These are phyloP conservation scores for Druon quercuslanigerum DNA, from an alignment of 1,140 invertebrate genomes.

Conservation along the genomic window DNA sequence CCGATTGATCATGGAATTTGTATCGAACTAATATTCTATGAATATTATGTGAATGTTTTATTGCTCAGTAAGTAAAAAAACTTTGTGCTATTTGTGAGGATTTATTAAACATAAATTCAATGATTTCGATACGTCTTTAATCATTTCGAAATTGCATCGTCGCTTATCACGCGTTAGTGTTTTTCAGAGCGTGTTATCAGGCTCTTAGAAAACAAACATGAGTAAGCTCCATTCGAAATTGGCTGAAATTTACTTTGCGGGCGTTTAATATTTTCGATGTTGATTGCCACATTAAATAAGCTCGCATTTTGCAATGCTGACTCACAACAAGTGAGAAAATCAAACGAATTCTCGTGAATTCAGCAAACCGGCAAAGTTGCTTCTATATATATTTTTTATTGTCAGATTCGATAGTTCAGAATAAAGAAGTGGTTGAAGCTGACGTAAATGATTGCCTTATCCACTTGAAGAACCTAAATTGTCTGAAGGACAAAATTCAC, in stretches of 20 bases:
- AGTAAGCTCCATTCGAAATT: not conserved
- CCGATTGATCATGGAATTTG: constrained; percentile 10
- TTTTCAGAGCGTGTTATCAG: constrained; percentile 39
- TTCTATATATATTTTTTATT: no score
- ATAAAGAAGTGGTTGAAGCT: no score
- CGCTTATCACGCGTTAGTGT: constrained; percentile 29
- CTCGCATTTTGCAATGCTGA: not conserved
- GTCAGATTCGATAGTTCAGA: no score
- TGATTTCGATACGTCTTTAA: not conserved
- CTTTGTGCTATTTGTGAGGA: not conserved
- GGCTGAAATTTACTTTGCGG: not conserved
- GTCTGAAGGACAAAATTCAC: no score
- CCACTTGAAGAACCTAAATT: no score
- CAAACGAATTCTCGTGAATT: not conserved
- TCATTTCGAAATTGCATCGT: constrained; percentile 7
- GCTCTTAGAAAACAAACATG: constrained; percentile 7
- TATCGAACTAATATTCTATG: constrained; percentile 25
- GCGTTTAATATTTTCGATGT: not conserved
- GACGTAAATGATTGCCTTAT: no score
- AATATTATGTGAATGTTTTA: constrained; percentile 20
- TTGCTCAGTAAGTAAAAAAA: not conserved
- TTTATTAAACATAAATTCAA: not conserved
- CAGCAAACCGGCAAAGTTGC: not conserved
- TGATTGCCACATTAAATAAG: no score
- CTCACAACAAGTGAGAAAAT: not conserved